phyloP scores from a whole-genome alignment of 92 coral and sea anemone species.

The Anthopleura xanthogrammica region DNA sequence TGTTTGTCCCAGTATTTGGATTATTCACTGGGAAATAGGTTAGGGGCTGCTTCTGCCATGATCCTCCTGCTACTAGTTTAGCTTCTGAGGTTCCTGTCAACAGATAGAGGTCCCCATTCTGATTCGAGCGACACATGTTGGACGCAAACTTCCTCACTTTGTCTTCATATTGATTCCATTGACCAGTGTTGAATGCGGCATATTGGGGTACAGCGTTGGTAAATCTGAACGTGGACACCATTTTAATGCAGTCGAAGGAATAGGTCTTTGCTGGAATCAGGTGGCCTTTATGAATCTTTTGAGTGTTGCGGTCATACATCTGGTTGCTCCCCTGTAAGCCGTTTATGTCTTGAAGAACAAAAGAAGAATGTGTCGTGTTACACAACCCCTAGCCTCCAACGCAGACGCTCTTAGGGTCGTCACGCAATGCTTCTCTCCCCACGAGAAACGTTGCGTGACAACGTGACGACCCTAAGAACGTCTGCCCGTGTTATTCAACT shows the following conservation, averaged over 20 bases:
- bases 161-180: slow-evolving; percentile 3
- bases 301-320: background rate
- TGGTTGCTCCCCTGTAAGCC: background rate
- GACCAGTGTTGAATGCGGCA: slow-evolving; percentile 3
- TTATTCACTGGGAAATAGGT: background rate
- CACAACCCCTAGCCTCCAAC: too few species aligned
- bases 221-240: slow-evolving; percentile 34
- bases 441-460: too few species aligned
- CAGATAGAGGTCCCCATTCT: slow-evolving; percentile 23
- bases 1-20: background rate
- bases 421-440: too few species aligned
- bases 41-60: too few species aligned
- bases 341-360: background rate
- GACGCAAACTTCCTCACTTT: slow-evolving; percentile 12
- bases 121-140: background rate
- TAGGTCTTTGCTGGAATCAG: slow-evolving; percentile 17
- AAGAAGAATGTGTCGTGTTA: too few species aligned
- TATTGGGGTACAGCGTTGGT: slow-evolving; percentile 43
- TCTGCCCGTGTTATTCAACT: too few species aligned
- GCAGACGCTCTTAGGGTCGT: too few species aligned
- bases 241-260: slow-evolving; percentile 17
- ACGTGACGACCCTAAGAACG: too few species aligned
- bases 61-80: background rate
- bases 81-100: slow-evolving; percentile 29
- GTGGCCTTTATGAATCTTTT: background rate